Percentiles rank a stretch among this genome's conserved stretches.
phyloP scores from a whole-genome alignment of 2,888 invertebrate species.

The Tetragonisca angustula region DNA sequence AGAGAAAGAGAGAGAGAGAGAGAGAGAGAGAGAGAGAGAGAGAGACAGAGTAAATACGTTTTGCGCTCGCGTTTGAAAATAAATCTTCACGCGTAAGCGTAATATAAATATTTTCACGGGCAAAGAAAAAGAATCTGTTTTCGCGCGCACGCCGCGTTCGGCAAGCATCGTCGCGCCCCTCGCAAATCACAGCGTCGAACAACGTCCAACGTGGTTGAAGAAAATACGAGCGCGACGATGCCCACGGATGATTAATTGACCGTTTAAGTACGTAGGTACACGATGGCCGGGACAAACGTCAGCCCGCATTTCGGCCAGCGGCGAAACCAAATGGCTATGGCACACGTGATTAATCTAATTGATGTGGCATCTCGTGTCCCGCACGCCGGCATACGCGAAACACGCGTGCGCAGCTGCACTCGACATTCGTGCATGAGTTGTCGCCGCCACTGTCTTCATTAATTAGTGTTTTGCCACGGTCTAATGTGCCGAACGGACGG shows the following conservation, averaged over 20 bases:
- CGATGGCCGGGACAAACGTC: constrained; percentile 60
- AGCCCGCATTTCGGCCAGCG: constrained; percentile 66
- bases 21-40: not conserved
- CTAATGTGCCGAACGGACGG: constrained; percentile 50
- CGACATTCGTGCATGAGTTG: constrained; percentile 73
- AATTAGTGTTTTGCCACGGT: constrained; percentile 77
- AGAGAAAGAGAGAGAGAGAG: not conserved
- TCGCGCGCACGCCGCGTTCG: no score
- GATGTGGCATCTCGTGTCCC: constrained; percentile 74
- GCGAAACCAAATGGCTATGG: constrained; percentile 75
- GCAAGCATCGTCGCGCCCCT: no score
- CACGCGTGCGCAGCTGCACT: constrained; percentile 74
- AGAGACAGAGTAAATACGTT: not conserved
- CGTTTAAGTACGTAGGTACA: constrained; percentile 67
- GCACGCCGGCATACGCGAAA: constrained; percentile 68
- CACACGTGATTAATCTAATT: constrained; percentile 81
- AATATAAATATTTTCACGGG: not conserved
- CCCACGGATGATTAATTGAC: constrained; percentile 70
- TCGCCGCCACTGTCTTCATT: constrained; percentile 76
- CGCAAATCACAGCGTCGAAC: not conserved
- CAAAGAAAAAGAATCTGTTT: not conserved
- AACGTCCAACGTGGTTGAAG: constrained; percentile 15
- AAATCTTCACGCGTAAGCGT: not conserved
- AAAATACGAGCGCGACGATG: constrained; percentile 32
- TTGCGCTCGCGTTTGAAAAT: not conserved